Evolutionary conservation across 2,113 vertebrate genomes (phyloP).

Genomic region (Vulpes vulpes): DNA sequence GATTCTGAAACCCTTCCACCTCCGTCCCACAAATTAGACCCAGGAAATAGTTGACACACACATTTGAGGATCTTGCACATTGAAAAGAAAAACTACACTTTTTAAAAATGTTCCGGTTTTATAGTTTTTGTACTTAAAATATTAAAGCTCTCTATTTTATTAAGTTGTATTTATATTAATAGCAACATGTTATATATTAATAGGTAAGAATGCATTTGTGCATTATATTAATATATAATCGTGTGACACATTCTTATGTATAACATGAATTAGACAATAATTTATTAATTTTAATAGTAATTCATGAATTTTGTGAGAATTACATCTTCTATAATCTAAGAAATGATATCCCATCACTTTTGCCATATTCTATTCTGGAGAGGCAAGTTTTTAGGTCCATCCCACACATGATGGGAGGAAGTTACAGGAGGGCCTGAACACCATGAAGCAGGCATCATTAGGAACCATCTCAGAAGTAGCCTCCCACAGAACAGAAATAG

Average conservation of each 20-base stretch:
- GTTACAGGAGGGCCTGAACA: neutral
- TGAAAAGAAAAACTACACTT: neutral
- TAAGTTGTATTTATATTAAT: neutral
- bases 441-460: neutral
- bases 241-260: neutral
- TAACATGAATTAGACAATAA: neutral
- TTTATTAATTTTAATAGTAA: neutral
- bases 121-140: neutral
- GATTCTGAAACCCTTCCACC: neutral
- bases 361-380: neutral
- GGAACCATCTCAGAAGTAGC: neutral
- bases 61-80: neutral
- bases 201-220: neutral
- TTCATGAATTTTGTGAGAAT: neutral
- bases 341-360: neutral
- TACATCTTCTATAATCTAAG: neutral
- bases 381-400: neutral
- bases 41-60: neutral
- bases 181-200: neutral
- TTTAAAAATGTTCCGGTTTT: neutral
- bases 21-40: neutral
- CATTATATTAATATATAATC: neutral
- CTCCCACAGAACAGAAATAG: neutral
- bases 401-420: neutral
- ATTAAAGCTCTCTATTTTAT: neutral